Base-by-base conservation (phyloP, 2,888 invertebrate genomes). In the Xanthorhoe designata region DNA sequence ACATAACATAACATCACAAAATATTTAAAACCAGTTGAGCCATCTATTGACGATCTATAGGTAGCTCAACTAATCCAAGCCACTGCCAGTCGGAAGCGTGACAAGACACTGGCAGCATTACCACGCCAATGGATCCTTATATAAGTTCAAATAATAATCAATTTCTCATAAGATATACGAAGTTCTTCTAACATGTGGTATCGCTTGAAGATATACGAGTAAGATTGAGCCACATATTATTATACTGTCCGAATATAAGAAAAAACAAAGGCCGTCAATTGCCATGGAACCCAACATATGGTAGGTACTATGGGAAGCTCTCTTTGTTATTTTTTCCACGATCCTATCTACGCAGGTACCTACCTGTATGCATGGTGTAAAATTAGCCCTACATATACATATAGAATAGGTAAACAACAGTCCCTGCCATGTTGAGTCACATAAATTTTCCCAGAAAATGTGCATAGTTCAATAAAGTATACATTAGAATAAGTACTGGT, bases 211-310 rank as follows among this genome's bases (percentile, higher is more conserved):
- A 13, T 42, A 42, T 42, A n/a, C n/a, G n/a, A n/a, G n/a, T n/a
- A 32, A 47, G 47, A 47, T 47, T 47, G 47, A 47, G 13, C 6
- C 5, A 47, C 47, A 47, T 47, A 17, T 38, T 1, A 8, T 73
- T 84, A 84, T 72, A 71, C 74, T 70, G 65, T 70, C 75, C 76
- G 69, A 65, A 55, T 68, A 66, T 70, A 15, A 66, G 66, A 68
- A 73, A 83, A 82, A 83, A 82, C 47, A 73, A 75, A 78, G 70
- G 74, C 65, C 67, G 70, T 73, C 71, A 75, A 86, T 88, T 85
- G 84, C 80, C 78, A 79, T 76, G 75, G 78, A 84, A 64, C 74
- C 69, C 80, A 72, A 81, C 89, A 89, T 84, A 81, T 89, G 89
- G 86, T 72, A 74, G 89, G 86, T 72, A 74, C 67, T 73, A 75